Evolutionary conservation across 2,113 vertebrate species (phyloP), one percentile per base, ranked within the genome.

Genomic region (Odontesthes bonariensis): DNA sequence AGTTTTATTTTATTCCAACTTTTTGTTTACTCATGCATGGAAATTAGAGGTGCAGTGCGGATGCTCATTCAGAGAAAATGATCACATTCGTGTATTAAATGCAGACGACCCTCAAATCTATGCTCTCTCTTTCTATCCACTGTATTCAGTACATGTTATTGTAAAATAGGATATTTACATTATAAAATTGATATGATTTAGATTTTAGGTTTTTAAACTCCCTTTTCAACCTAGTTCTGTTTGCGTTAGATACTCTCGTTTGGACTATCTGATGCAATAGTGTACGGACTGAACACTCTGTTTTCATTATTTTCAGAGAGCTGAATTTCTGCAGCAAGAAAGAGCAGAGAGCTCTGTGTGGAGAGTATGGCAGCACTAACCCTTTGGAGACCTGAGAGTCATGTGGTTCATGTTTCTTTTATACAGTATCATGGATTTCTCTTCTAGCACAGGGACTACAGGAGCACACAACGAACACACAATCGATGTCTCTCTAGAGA

Each of bases 201-300:
- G 46, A 68, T 60, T 16, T 23, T 7, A 33, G 40, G 64, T 60
- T 69, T 81, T 47, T 20, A 42, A 38, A 42, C 32, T 1, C 27
- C 0, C 57, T 64, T 3, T 14, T 57, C 71, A 70, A 19, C 46
- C 2, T 19, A 4, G 51, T 46, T 35, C 22, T 33, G 32, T 31
- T 35, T 42, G 31, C 58, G 72, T 73, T 75, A 55, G 51, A 66
- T 72, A 58, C 35, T 46, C n/a, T 77, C 85, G 65, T 84, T 81
- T 79, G 40, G 66, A 47, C 61, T 51, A 52, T 84, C 14, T 64
- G 77, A 78, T 69, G 27, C 19, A 57, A 27, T 12, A 52, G 32
- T 74, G 68, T 80, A 82, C 79, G 51, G 82, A 85, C 65, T 46
- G 11, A 70, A 68, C 19, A 11, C 53, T 23, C 40, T 72, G 53